These are phyloP conservation scores for Forpus xanthops DNA, from an alignment of 2,797 vertebrate species.

Conservation along the genomic window DNA sequence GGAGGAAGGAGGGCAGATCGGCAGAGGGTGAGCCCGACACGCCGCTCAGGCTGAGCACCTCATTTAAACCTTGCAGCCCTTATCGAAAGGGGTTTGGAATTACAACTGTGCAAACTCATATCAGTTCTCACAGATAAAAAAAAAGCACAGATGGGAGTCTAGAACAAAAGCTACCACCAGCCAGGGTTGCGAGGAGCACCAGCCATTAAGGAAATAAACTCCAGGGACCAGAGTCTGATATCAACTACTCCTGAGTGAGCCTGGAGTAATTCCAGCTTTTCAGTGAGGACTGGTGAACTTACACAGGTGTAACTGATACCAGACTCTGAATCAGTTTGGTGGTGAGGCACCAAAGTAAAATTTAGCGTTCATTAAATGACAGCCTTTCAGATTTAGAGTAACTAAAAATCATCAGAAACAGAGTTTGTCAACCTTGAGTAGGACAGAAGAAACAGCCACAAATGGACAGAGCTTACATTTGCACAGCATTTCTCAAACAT, in stretches of 20 bases:
- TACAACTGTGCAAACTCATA: neutral
- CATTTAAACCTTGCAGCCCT: neutral
- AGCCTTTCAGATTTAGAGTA: neutral
- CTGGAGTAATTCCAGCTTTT: neutral
- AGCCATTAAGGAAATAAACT: neutral
- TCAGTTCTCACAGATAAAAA: neutral
- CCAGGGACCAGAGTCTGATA: neutral
- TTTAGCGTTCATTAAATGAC: neutral
- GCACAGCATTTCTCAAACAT: neutral
- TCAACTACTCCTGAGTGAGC: neutral
- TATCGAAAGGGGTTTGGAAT: neutral
- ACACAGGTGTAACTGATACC: neutral
- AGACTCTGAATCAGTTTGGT: neutral
- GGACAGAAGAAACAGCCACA: neutral
- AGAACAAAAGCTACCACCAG: neutral
- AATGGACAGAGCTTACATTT: neutral
- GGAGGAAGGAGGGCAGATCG: fast-evolving
- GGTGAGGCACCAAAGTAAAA: slow-evolving; percentile 8
- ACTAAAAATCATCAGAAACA: neutral
- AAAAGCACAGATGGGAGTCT: neutral
- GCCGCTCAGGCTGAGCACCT: neutral
- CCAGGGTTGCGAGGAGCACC: neutral
- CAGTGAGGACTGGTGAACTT: neutral
- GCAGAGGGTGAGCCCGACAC: fast-evolving
- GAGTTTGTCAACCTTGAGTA: neutral